Base-by-base conservation (phyloP, 2,888 invertebrate species). In the Pollenia angustigena region DNA sequence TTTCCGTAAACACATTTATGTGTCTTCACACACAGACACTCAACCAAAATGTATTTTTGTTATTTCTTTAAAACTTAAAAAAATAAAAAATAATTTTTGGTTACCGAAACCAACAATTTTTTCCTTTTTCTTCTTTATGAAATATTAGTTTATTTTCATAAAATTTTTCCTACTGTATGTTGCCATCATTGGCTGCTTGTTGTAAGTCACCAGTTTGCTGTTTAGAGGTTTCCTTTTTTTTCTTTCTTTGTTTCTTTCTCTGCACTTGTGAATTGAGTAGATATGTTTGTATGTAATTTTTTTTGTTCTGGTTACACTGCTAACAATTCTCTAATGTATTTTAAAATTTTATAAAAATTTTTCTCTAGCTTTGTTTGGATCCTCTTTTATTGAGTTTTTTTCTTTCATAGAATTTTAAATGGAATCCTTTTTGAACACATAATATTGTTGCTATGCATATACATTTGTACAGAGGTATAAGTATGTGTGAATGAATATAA, bases 351-450 rank as follows among this genome's bases (percentile, higher is more conserved):
- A 85, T 81, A 50, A 40, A 66, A 16, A 56, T 18, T 46, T 18
- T 60, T 74, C 42, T 48, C 62, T 78, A 54, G 79, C 10, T 75
- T 78, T 60, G 60, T 12, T 80, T 69, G 54, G 69, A 18, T 66
- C n/a, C 58, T 79, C 32, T 58, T 69, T 18, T 58, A 11, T 62
- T 16, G 32, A 32, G 32, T 6, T 32, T 32, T 32, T 60, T 72
- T 44, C n/a, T 18, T 14, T 54, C 18, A 16, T 18, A 60, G 64
- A 54, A 75, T 62, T 62, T 11, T 4, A 48, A 62, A 54, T 68
- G 12, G 71, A 72, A 74, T 78, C 50, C 50, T 56, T 54, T 78
- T 74, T 81, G 56, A 84, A 69, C 87, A 87, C 54, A 78, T 71
- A 54, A 23, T 52, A 40, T 58, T 71, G n/a, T 23, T 54, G 40